These are phyloP conservation scores for Aurelia sp. DNA, from an alignment of 30 jellyfish, hydroid and myxozoan species.

Conservation along the genomic window DNA sequence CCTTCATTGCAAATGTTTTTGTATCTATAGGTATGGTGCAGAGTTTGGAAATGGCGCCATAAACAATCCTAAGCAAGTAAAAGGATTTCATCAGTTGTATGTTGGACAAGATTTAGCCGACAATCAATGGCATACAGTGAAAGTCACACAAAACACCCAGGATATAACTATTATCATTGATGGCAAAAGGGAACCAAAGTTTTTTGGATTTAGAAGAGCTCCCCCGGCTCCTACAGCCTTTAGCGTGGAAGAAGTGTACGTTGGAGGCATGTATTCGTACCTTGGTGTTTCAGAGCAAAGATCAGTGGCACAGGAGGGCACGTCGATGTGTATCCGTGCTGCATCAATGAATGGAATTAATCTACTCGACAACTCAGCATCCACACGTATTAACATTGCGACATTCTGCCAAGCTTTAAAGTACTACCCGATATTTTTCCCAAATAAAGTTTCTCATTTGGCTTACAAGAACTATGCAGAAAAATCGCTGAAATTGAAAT, in stretches of 20 bases:
- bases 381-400: conserved; percentile 8
- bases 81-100: conserved; percentile 80
- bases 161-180: conserved; percentile 76
- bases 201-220: conserved; percentile 69
- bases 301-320: conserved; percentile 68
- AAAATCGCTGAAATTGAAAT: conserved; percentile 58
- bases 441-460: conserved; percentile 88
- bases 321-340: conserved; percentile 59
- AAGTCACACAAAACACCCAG: conserved; percentile 66
- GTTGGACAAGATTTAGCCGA: conserved; percentile 91
- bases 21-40: conserved; percentile 80
- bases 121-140: conserved; percentile 90
- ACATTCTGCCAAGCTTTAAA: conserved; percentile 70
- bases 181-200: conserved; percentile 52
- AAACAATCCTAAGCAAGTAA: conserved; percentile 72
- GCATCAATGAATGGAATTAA: conserved; percentile 66
- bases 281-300: conserved; percentile 44
- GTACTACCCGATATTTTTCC: conserved; percentile 89
- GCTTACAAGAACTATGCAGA: conserved; percentile 57
- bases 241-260: conserved; percentile 60
- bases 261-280: conserved; percentile 80
- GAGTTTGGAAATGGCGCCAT: conserved; percentile 84
- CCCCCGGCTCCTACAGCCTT: conserved; percentile 87
- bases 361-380: conserved; percentile 9
- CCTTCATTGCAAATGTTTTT: too few species aligned